Conservation (phyloP, 64 coral and sea anemone species). For the Pocillopora verrucosa region DNA sequence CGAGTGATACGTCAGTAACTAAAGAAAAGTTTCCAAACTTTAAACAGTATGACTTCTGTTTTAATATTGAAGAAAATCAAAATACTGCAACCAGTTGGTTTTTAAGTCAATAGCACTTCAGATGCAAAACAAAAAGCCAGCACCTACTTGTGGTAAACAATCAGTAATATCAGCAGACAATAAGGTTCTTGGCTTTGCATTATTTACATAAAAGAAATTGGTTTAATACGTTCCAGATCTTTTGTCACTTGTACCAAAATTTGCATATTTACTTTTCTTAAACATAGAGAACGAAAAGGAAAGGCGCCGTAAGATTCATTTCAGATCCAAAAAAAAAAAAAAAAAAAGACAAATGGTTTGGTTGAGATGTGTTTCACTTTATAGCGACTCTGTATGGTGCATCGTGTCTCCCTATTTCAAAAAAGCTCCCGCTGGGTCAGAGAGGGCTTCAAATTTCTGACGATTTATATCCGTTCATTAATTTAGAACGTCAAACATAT, state of each 20-base stretch:
- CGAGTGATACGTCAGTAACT: too few relatives aligned
- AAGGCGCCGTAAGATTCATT: too few relatives aligned
- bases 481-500: background rate
- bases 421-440: background rate
- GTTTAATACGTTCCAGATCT: background rate
- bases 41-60: background rate
- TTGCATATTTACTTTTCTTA: background rate
- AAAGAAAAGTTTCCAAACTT: background rate
- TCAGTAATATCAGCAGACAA: background rate
- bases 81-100: background rate
- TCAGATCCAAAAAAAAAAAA: background rate
- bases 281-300: background rate
- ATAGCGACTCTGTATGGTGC: background rate
- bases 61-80: background rate
- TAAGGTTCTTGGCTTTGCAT: background rate
- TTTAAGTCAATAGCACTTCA: background rate
- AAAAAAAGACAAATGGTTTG: background rate
- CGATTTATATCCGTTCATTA: background rate
- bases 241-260: background rate
- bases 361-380: background rate
- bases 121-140: background rate
- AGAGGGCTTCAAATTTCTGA: background rate
- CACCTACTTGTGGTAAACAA: background rate
- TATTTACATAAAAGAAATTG: background rate
- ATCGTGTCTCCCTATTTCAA: background rate